phyloP scores from a whole-genome alignment of 2,888 invertebrate species.

The Dioctria rufipes region DNA sequence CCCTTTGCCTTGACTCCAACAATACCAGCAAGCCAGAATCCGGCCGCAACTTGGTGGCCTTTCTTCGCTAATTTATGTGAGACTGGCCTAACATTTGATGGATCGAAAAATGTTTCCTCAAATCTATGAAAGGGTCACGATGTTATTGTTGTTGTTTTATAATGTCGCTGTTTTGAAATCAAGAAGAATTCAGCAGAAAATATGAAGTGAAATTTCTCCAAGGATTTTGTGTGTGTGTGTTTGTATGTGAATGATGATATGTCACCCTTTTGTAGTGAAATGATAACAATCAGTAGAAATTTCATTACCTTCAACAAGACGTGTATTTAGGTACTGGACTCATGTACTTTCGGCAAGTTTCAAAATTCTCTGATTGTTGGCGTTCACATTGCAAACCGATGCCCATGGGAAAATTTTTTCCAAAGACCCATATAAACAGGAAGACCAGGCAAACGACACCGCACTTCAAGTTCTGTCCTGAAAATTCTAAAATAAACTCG shows the following conservation, averaged over 20 bases:
- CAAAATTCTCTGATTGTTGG: not conserved
- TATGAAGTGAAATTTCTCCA: not conserved
- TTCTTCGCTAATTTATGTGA: constrained; percentile 50
- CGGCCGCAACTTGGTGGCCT: constrained; percentile 17
- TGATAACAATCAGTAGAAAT: constrained; percentile 3
- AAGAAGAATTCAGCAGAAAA: not conserved
- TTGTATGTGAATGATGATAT: not conserved
- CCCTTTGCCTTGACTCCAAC: constrained; percentile 22
- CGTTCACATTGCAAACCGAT: constrained; percentile 41
- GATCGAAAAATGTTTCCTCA: constrained; percentile 53
- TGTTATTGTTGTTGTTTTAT: not conserved
- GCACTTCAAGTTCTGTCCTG: constrained; percentile 30
- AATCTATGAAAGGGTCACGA: constrained; percentile 19
- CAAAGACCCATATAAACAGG: constrained; percentile 12
- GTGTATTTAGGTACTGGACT: too few species aligned
- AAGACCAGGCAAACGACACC: not conserved
- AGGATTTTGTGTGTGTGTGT: not conserved
- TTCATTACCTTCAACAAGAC: not conserved
- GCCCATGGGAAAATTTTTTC: constrained; percentile 55
- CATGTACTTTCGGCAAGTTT: not conserved
- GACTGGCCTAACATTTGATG: constrained; percentile 51
- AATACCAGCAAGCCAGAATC: not conserved
- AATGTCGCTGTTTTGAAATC: not conserved
- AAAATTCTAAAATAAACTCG: constrained; percentile 7
- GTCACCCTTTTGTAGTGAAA: not conserved